Conservation (phyloP, 1,140 invertebrate species). For the Cotesia chilonis region DNA sequence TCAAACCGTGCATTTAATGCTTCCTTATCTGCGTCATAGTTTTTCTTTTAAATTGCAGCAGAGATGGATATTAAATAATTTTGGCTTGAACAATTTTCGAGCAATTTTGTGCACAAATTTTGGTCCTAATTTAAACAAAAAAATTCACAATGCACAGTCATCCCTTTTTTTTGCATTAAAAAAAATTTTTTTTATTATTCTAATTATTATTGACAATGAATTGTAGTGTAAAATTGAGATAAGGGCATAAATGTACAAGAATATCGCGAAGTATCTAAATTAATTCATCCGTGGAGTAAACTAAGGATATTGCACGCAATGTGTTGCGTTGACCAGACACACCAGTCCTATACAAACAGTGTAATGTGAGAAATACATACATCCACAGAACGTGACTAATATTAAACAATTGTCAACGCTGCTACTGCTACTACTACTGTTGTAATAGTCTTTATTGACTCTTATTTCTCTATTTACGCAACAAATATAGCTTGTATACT, state of each 20-base stretch:
- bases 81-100: too few relatives aligned
- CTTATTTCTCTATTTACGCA: slow-evolving; percentile 6
- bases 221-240: too few relatives aligned
- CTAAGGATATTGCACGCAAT: slow-evolving; percentile 60
- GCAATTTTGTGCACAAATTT: too few relatives aligned
- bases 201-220: too few relatives aligned
- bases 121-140: too few relatives aligned
- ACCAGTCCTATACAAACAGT: slow-evolving; percentile 55
- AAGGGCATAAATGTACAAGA: neutral
- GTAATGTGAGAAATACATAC: slow-evolving; percentile 63
- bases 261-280: slow-evolving; percentile 44
- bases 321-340: slow-evolving; percentile 45
- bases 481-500: neutral
- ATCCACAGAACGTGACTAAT: slow-evolving; percentile 45
- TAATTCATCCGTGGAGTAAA: slow-evolving; percentile 52
- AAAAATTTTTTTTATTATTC: neutral
- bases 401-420: slow-evolving; percentile 41
- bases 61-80: too few relatives aligned
- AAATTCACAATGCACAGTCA: too few relatives aligned
- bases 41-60: too few relatives aligned
- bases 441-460: slow-evolving; percentile 6
- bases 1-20: slow-evolving; percentile 36
- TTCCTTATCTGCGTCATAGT: too few relatives aligned
- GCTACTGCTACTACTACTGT: slow-evolving; percentile 9
- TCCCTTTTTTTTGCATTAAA: slow-evolving; percentile 20